Conservation (phyloP, 1,140 invertebrate species). For the Eupristina koningsbergeri region DNA sequence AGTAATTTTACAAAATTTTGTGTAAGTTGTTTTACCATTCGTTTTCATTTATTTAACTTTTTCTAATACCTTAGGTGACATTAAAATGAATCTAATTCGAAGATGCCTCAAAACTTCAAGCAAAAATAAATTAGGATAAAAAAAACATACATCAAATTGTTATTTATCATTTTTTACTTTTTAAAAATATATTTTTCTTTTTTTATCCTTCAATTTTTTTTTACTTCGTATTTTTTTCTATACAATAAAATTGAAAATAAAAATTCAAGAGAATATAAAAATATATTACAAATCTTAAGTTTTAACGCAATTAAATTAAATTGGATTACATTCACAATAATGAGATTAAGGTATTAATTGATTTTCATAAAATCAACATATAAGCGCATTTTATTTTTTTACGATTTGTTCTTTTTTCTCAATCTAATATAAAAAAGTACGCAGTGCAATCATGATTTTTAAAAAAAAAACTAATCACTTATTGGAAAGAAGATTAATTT, state of each 20-base stretch:
- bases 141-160: constrained; percentile 61
- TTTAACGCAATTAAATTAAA: constrained; percentile 57
- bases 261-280: constrained; percentile 43
- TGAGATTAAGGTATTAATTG: constrained; percentile 59
- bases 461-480: constrained; percentile 40
- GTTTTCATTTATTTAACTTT: constrained; percentile 32
- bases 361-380: constrained; percentile 58
- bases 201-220: constrained; percentile 13
- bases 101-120: constrained; percentile 61
- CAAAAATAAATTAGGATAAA: constrained; percentile 63
- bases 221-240: constrained; percentile 20
- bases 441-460: constrained; percentile 41
- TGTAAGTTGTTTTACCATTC: constrained; percentile 41
- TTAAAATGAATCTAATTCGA: constrained; percentile 64
- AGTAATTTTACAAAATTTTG: constrained; percentile 54
- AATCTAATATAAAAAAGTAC: constrained; percentile 34
- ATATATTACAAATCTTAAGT: constrained; percentile 46
- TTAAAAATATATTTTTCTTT: background rate
- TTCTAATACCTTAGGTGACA: constrained; percentile 55
- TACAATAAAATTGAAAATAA: constrained; percentile 40
- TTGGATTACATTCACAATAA: constrained; percentile 60
- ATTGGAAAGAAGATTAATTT: constrained; percentile 46
- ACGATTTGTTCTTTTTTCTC: constrained; percentile 10
- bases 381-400: constrained; percentile 67
- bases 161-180: constrained; percentile 55